A percentile compares a stretch with the other conserved stretches of the same genome.
phyloP scores from a whole-genome alignment of 2,888 invertebrate genomes.

The Drosophila buzzatii region DNA sequence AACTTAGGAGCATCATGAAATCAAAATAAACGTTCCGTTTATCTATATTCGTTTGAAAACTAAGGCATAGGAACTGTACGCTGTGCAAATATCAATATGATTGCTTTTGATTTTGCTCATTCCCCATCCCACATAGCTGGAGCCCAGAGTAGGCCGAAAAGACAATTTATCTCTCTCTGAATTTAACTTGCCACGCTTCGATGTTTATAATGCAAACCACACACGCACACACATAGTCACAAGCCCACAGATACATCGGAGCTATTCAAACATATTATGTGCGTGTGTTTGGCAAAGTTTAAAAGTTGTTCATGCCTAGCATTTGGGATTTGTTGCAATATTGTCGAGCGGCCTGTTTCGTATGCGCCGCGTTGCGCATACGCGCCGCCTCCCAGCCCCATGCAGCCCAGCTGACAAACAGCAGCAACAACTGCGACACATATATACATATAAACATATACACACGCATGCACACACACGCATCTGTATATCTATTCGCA shows the following conservation, averaged over 20 bases:
- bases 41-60: constrained; percentile 35
- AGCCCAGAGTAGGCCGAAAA: constrained; percentile 19
- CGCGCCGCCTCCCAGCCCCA: constrained; percentile 36
- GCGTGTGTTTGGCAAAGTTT: constrained; percentile 55
- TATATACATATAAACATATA: constrained; percentile 13
- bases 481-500: constrained; percentile 32
- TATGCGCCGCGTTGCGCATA: constrained; percentile 73
- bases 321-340: constrained; percentile 76
- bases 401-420: constrained; percentile 39
- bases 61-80: constrained; percentile 46
- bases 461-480: not conserved
- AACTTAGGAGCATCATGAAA: constrained; percentile 44
- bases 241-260: constrained; percentile 14
- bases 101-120: constrained; percentile 70
- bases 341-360: constrained; percentile 56
- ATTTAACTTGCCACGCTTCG: constrained; percentile 71
- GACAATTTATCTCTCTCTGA: constrained; percentile 61
- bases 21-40: constrained; percentile 31
- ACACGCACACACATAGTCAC: constrained; percentile 19
- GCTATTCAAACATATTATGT: constrained; percentile 35
- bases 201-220: constrained; percentile 56
- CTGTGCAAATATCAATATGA: constrained; percentile 68
- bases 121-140: constrained; percentile 19
- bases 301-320: constrained; percentile 76
- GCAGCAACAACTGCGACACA: constrained; percentile 37